Conservation (phyloP, 2,888 invertebrate species). For the Pharmacophagus antenor region DNA sequence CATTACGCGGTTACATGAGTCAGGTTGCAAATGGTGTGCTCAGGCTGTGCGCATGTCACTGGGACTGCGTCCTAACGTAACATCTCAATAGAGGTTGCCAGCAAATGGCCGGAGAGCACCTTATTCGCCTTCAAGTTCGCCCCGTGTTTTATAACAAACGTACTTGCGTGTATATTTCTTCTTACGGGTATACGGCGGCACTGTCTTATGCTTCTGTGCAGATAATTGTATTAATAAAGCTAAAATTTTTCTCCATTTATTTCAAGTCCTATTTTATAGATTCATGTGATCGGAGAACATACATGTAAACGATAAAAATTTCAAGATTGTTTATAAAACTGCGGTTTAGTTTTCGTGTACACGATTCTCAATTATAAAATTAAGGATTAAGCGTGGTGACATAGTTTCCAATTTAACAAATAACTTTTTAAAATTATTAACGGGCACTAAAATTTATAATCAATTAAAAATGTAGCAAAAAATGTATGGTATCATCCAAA, state of each 20-base stretch:
- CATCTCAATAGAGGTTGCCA: conserved; percentile 64
- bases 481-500: too few species aligned
- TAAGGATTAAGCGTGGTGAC: too few species aligned
- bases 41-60: conserved; percentile 60
- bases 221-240: not conserved
- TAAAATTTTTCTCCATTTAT: not conserved
- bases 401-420: too few species aligned
- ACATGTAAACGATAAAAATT: too few species aligned
- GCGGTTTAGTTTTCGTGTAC: too few species aligned
- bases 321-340: too few species aligned
- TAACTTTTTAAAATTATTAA: too few species aligned
- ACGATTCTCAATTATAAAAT: too few species aligned
- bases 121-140: conserved; percentile 59
- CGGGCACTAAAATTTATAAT: too few species aligned
- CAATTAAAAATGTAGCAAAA: too few species aligned
- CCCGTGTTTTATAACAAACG: conserved; percentile 47
- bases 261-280: too few species aligned
- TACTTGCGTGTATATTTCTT: conserved; percentile 44
- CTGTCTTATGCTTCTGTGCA: conserved; percentile 4
- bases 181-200: conserved; percentile 33
- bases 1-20: conserved; percentile 45
- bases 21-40: conserved; percentile 48
- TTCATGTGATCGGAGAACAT: too few species aligned
- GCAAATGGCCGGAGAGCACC: conserved; percentile 52
- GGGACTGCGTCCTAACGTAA: conserved; percentile 47